Percentiles rank a stretch among this genome's conserved stretches.
phyloP scores from a whole-genome alignment of 53 echinoderm and acorn worm species.

The Echinarachnius parma region DNA sequence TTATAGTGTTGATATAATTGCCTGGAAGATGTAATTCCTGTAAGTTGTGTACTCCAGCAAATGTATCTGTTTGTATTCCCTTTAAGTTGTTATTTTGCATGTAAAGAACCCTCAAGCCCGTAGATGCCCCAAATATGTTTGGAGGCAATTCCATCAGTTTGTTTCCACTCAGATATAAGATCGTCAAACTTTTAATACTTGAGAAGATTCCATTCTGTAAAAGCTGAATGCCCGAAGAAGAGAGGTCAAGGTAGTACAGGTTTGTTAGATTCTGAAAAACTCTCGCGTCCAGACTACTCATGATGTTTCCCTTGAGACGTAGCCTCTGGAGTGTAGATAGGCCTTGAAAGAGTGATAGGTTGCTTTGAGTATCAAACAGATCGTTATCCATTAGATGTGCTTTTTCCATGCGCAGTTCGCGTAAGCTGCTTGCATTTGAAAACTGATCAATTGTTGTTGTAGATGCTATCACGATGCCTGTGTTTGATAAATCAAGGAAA shows the following conservation, averaged over 20 bases:
- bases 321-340: neutral
- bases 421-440: neutral
- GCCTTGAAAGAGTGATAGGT: neutral
- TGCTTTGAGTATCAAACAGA: neutral
- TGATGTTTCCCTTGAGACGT: neutral
- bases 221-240: neutral
- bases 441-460: neutral
- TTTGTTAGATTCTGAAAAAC: neutral
- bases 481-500: conserved; percentile 2
- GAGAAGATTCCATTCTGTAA: neutral
- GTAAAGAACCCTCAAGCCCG: neutral
- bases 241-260: neutral
- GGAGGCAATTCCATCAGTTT: neutral
- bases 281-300: neutral
- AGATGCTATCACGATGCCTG: neutral
- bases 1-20: conserved; percentile 10
- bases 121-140: neutral
- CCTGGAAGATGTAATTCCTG: neutral
- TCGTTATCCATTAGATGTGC: neutral
- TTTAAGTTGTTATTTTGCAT: conserved; percentile 5
- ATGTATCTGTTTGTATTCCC: neutral
- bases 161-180: conserved; percentile 11
- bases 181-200: neutral
- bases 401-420: neutral
- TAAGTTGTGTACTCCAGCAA: neutral